Percentiles rank a stretch among this genome's conserved stretches.
These are phyloP conservation scores for Axea sp. DNA, from an alignment of 2,888 invertebrate genomes.

Conservation along the genomic window DNA sequence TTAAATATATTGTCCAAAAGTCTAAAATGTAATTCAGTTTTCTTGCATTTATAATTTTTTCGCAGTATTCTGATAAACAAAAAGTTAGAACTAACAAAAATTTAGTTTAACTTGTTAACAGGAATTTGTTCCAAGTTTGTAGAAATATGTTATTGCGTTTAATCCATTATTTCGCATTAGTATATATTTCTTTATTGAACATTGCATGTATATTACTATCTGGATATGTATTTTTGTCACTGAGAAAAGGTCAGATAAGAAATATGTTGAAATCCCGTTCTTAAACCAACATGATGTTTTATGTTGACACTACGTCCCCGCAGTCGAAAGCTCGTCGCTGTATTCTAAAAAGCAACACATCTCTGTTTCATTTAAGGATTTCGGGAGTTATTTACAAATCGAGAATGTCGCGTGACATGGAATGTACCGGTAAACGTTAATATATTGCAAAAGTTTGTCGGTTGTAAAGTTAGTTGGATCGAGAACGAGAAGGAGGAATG, in stretches of 20 bases:
- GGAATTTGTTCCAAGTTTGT: no score
- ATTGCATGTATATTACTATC: no score
- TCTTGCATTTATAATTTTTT: no score
- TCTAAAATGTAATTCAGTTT: no score
- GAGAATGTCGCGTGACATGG: slow-evolving; percentile 51
- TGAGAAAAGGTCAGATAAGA: slow-evolving; percentile 29
- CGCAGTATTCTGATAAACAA: no score
- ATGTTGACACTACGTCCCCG: slow-evolving; percentile 19
- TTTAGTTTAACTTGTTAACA: no score
- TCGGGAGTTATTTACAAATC: slow-evolving; percentile 55
- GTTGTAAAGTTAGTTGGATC: slow-evolving; percentile 48
- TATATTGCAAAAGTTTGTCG: slow-evolving; percentile 60
- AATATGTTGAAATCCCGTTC: slow-evolving; percentile 16
- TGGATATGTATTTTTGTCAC: slow-evolving; percentile 11
- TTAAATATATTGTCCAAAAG: no score
- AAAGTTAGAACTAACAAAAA: no score
- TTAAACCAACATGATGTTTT: slow-evolving; percentile 35
- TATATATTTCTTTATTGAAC: no score
- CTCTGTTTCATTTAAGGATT: slow-evolving; percentile 46
- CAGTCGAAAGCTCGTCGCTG: no score
- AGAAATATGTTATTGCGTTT: no score
- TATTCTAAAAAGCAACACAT: slow-evolving; percentile 18
- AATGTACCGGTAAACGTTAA: slow-evolving; percentile 59
- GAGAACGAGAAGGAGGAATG: slow-evolving; percentile 1
- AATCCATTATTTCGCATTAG: no score